Evolutionary conservation across 2,888 invertebrate genomes (phyloP), one percentile per base, ranked within the genome.

Genomic region (Drosophila nr. perissopoda): DNA sequence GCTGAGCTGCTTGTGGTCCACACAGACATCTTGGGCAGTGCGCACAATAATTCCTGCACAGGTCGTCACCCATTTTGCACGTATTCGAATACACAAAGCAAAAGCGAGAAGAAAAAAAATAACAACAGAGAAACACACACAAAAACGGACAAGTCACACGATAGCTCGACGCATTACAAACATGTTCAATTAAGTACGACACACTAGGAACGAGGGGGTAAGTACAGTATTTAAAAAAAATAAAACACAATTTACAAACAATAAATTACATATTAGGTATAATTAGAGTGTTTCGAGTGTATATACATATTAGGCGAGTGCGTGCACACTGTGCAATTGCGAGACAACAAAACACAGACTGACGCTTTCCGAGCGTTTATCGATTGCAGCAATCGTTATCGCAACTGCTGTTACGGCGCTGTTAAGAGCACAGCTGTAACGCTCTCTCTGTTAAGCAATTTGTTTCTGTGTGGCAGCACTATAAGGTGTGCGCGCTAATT

Each of bases 1-100:
- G 94, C 95, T 92, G 94, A 94, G 89, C 95, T 94, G 92, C 95
- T 94, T 92, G 95, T 95, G 91, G 95, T 95, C 96, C 96, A 96
- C 93, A 96, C 94, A 94, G 96, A 96, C 96, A 93, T 93, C 72
- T 76, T 84, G 86, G 49, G 58, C 52, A 56, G 60, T 11, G 59
- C 62, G 74, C 56, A 57, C 59, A 59, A 31, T 57, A 64, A 52
- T 69, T 74, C 68, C 78, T 78, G 54, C 59, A 76, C 29, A 58
- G 21, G 63, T 49, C 27, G 64, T 48, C 34, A 72, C 42, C 69
- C 80, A 74, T 78, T 76, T 80, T 78, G 77, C 49, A 60, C 31
- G 53, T 63, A 63, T 80, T 72, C 34, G 58, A 68, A 65, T 34
- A 36, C 48, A 68, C 52, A 71, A 33, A 36, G 33, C 40, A 59